These are phyloP conservation scores for Nibea coibor DNA, from an alignment of 2,113 vertebrate genomes.

Conservation along the genomic window DNA sequence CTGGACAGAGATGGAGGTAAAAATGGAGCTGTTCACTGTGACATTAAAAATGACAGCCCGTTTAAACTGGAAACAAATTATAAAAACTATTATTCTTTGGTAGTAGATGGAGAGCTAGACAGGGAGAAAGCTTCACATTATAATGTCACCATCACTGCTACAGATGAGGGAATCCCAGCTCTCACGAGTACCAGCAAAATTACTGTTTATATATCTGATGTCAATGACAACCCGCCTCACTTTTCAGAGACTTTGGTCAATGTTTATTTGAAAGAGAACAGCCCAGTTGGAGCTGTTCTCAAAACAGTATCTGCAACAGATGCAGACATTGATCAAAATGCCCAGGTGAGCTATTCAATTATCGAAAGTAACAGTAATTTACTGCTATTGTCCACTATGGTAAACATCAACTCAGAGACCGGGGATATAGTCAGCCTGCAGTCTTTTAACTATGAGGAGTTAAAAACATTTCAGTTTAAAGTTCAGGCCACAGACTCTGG, in stretches of 20 bases:
- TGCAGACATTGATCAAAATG: constrained; percentile 68
- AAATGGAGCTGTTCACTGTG: constrained; percentile 84
- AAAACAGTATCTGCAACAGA: constrained; percentile 66
- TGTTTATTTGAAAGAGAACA: constrained; percentile 76
- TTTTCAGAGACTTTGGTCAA: constrained; percentile 50
- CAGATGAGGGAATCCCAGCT: constrained; percentile 83
- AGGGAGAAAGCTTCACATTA: constrained; percentile 75
- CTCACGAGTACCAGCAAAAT: constrained; percentile 54
- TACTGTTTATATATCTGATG: constrained; percentile 69
- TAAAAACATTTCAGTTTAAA: no score
- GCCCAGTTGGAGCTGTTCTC: constrained; percentile 57
- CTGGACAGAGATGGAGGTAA: constrained; percentile 85
- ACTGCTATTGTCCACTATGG: constrained; percentile 27
- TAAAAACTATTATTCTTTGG: constrained; percentile 87
- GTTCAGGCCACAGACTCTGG: no score
- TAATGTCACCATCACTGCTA: constrained; percentile 84
- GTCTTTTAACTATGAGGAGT: no score
- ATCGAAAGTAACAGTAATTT: constrained; percentile 15
- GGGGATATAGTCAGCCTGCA: no score
- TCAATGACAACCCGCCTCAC: constrained; percentile 70
- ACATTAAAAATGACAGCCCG: constrained; percentile 76
- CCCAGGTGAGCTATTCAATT: constrained; percentile 60
- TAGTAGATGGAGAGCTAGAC: constrained; percentile 83
- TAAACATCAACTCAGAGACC: constrained; percentile 52
- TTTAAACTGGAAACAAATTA: constrained; percentile 88